Evolutionary conservation across 2,797 vertebrate species (phyloP), one percentile per base, ranked within the genome.

Genomic region (Esox lucius): DNA sequence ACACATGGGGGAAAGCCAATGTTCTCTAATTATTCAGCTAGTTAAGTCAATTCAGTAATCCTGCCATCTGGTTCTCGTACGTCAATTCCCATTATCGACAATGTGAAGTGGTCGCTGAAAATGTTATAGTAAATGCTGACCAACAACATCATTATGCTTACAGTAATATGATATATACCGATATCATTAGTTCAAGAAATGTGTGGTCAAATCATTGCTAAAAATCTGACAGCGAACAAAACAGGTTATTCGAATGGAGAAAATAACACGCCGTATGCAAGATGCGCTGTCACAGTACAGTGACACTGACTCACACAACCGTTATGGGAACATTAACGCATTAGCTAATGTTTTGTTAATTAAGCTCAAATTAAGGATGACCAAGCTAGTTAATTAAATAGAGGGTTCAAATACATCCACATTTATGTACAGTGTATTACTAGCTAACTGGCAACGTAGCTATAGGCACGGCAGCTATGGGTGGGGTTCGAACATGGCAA

Each of bases 401-500:
- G 56, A 11, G 56, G 56, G 56, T 59, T 24, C 22, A 22, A 59
- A 24, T 59, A 11, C 42, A 46, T 46, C 42, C 17, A 68, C 33
- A 69, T 6, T 2, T 7, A 26, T 46, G 7, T 16, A 51, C 6
- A 16, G 49, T 28, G 9, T 19, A 53, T 51, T 19, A 22, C 13
- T 53, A 70, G 26, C 16, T 53, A 9, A 26, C 15, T 70, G 49
- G 26, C 48, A 9, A 49, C 48, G 22, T 26, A 24, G 42, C 22
- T 61, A 24, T 61, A 24, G 22, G 8, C 22, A 61, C 56, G 8
- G 56, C 22, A 24, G 39, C 22, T 69, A 24, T 33, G 68, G 68
- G 68, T 70, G 68, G 68, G 68, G 68, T 70, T 53, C 68, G 17
- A 46, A 17, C 46, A 5, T 22, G 24, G 6, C 4, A 69, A 24